phyloP scores from a whole-genome alignment of 2,888 invertebrate genomes.

The Lochmaea crataegi region DNA sequence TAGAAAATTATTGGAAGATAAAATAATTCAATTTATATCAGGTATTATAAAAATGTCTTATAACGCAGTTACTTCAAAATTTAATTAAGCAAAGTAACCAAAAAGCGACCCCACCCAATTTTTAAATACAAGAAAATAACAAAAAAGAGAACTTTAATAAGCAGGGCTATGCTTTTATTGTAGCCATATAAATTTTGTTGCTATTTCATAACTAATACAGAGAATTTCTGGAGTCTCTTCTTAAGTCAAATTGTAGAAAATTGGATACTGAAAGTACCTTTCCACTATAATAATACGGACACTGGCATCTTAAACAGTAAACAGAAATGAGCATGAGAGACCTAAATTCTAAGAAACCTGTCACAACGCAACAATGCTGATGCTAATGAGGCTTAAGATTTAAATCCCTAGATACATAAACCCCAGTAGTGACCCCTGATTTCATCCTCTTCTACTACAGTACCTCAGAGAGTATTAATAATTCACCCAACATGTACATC shows the following conservation, averaged over 20 bases:
- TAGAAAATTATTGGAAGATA: too few relatives aligned
- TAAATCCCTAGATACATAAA: conserved; percentile 35
- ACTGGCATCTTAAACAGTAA: conserved; percentile 23
- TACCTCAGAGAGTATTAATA: conserved; percentile 27
- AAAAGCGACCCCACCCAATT: too few relatives aligned
- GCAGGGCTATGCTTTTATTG: too few relatives aligned
- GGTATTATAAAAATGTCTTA: too few relatives aligned
- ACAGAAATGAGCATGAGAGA: conserved; percentile 27
- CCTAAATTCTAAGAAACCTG: conserved; percentile 34
- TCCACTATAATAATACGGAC: conserved; percentile 29
- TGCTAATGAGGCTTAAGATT: conserved; percentile 30
- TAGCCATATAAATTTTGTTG: neutral
- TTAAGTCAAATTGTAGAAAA: conserved; percentile 24
- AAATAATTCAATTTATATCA: neutral
- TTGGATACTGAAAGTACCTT: conserved; percentile 27
- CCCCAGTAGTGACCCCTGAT: conserved; percentile 34
- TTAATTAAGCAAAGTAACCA: too few relatives aligned
- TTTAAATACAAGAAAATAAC: too few relatives aligned
- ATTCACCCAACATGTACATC: conserved; percentile 11
- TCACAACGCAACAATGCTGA: conserved; percentile 32
- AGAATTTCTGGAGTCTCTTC: neutral
- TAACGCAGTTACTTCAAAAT: too few relatives aligned
- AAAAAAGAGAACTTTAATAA: too few relatives aligned
- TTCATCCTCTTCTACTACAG: conserved; percentile 17
- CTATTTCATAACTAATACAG: conserved; percentile 6